Conservation (phyloP, 1,140 invertebrate species). For the Drosophila parvula region DNA sequence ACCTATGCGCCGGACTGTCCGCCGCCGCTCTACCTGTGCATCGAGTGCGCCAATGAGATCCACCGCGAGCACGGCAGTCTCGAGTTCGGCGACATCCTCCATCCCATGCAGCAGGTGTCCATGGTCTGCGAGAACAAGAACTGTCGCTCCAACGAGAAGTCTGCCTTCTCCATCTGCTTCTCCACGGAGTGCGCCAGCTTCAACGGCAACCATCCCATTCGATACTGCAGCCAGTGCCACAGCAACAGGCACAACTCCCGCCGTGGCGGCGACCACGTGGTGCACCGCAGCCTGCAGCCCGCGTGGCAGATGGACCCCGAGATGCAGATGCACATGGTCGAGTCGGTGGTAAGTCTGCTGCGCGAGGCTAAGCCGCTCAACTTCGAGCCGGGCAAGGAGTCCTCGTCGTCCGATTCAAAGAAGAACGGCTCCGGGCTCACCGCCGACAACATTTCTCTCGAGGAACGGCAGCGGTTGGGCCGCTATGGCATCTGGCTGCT, state of each 20-base stretch:
- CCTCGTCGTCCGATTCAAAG: conserved; percentile 53
- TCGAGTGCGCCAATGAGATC: conserved; percentile 97
- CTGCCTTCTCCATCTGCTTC: conserved; percentile 98
- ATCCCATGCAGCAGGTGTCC: conserved; percentile 97
- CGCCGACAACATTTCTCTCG: conserved; percentile 87
- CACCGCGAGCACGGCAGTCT: conserved; percentile 92
- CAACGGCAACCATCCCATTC: conserved; percentile 97
- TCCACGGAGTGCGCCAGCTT: conserved; percentile 97
- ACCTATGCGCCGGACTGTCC: conserved; percentile 93
- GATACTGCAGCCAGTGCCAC: conserved; percentile 96
- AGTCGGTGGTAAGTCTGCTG: conserved; percentile 96
- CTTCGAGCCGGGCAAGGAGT: conserved; percentile 86
- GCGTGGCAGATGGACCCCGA: conserved; percentile 95
- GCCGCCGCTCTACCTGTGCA: conserved; percentile 97
- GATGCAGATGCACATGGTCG: conserved; percentile 96
- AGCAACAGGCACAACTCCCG: conserved; percentile 94
- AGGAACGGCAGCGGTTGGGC: conserved; percentile 95
- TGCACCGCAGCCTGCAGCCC: conserved; percentile 92
- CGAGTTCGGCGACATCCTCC: conserved; percentile 95
- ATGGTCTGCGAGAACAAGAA: conserved; percentile 99
- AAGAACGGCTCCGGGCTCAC: conserved; percentile 65
- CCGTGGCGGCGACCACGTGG: conserved; percentile 94
- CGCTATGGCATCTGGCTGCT: conserved; percentile 98
- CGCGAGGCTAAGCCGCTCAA: conserved; percentile 91
- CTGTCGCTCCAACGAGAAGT: conserved; percentile 95